phyloP scores from a whole-genome alignment of 1,140 invertebrate genomes.

The Leptonema lineaticorne region DNA sequence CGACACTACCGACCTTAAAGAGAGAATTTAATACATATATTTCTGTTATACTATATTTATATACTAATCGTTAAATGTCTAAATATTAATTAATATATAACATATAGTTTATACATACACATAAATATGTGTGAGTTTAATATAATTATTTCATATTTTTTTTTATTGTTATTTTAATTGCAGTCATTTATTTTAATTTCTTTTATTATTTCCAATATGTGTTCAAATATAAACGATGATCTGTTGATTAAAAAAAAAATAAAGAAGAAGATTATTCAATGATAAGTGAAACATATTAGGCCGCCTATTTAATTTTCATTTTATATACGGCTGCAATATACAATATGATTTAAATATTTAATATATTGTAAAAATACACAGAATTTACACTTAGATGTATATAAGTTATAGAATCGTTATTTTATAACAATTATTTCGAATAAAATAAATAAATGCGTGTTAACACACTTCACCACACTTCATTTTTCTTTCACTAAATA shows the following conservation, averaged over 20 bases:
- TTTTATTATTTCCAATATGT: neutral
- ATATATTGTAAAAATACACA: slow-evolving; percentile 6
- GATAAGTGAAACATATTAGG: too few relatives aligned
- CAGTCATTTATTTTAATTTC: too few relatives aligned
- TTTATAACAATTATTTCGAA: slow-evolving; percentile 3
- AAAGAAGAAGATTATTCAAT: neutral
- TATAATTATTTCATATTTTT: neutral
- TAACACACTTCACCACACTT: too few relatives aligned
- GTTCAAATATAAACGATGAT: neutral
- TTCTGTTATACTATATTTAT: too few relatives aligned
- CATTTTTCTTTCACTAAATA: too few relatives aligned
- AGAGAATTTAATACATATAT: slow-evolving; percentile 16
- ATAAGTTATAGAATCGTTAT: neutral
- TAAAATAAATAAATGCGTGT: slow-evolving; percentile 17
- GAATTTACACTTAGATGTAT: neutral
- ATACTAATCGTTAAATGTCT: slow-evolving; percentile 2
- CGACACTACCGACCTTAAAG: slow-evolving; percentile 26
- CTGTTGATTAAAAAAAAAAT: neutral
- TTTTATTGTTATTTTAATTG: too few relatives aligned
- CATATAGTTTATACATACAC: neutral
- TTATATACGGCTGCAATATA: too few relatives aligned
- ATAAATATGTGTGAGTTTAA: neutral
- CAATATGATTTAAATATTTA: too few relatives aligned
- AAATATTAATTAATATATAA: neutral
- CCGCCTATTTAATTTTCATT: too few relatives aligned